These are phyloP conservation scores for Nothoprocta pentlandii DNA, from an alignment of 2,113 vertebrate species.

Conservation along the genomic window DNA sequence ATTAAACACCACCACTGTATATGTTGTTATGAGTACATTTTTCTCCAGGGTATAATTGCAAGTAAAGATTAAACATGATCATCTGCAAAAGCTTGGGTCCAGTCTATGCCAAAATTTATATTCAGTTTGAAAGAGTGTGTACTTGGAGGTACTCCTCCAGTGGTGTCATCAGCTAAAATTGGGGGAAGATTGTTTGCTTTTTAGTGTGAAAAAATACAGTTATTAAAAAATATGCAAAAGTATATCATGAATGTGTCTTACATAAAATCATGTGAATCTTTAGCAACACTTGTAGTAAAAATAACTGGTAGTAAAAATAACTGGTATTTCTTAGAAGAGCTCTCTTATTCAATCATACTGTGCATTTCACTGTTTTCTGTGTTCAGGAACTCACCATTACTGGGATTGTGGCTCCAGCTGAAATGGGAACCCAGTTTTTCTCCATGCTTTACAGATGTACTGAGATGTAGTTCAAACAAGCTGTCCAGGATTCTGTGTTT, in stretches of 20 bases:
- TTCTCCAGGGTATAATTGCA: neutral
- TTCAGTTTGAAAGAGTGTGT: neutral
- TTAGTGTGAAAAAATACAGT: neutral
- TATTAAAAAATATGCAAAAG: neutral
- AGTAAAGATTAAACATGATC: neutral
- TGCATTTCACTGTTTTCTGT: neutral
- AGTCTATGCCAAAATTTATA: neutral
- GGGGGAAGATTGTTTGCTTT: neutral
- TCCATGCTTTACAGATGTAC: neutral
- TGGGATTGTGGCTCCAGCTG: neutral
- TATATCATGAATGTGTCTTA: neutral
- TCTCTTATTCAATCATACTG: neutral
- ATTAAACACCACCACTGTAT: neutral
- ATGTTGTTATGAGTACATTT: neutral
- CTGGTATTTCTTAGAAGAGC: neutral
- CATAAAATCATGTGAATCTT: neutral
- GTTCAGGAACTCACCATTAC: neutral
- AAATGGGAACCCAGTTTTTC: neutral
- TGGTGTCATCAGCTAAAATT: neutral
- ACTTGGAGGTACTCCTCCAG: neutral
- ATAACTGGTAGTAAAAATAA: neutral
- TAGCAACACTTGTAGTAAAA: neutral
- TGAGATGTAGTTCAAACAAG: neutral
- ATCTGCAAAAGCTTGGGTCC: neutral
- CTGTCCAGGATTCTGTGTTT: neutral